phyloP scores from a whole-genome alignment of 1,140 invertebrate species.

The Drosophila saltans region DNA sequence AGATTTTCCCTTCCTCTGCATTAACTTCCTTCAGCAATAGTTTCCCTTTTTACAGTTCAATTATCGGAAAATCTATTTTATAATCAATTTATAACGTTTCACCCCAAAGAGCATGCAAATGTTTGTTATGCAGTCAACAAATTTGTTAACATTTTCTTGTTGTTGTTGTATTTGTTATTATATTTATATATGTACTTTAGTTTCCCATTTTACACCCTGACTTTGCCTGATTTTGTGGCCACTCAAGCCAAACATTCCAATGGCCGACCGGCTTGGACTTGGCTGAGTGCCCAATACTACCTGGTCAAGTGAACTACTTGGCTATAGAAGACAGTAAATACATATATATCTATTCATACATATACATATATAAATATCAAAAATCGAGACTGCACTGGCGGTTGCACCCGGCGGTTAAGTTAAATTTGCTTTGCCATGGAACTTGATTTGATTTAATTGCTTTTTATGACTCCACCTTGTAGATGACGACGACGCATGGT shows the following conservation, averaged over 20 bases:
- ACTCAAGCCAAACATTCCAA: slow-evolving; percentile 73
- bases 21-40: too few species aligned
- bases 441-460: slow-evolving; percentile 79
- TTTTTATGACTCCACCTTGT: slow-evolving; percentile 57
- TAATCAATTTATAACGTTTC: slow-evolving; percentile 38
- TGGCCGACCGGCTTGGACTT: slow-evolving; percentile 47
- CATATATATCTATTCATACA: background rate
- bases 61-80: background rate
- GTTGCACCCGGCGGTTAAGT: slow-evolving; percentile 37
- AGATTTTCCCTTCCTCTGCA: too few species aligned
- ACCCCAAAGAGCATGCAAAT: slow-evolving; percentile 44
- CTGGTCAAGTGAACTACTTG: slow-evolving; percentile 79
- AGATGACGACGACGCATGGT: slow-evolving; percentile 38
- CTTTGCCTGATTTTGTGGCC: slow-evolving; percentile 37
- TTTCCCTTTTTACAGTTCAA: too few species aligned
- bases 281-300: slow-evolving; percentile 72
- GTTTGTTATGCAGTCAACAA: slow-evolving; percentile 54
- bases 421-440: slow-evolving; percentile 30
- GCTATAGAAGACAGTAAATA: slow-evolving; percentile 28
- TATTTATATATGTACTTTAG: slow-evolving; percentile 43
- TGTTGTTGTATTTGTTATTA: slow-evolving; percentile 5
- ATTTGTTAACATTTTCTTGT: slow-evolving; percentile 31
- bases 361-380: background rate
- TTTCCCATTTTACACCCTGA: slow-evolving; percentile 45
- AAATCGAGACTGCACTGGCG: slow-evolving; percentile 41